Percentiles rank a stretch among this genome's conserved stretches.
Conservation (phyloP, 2,113 vertebrate species). For the Spilogale gracilis region DNA sequence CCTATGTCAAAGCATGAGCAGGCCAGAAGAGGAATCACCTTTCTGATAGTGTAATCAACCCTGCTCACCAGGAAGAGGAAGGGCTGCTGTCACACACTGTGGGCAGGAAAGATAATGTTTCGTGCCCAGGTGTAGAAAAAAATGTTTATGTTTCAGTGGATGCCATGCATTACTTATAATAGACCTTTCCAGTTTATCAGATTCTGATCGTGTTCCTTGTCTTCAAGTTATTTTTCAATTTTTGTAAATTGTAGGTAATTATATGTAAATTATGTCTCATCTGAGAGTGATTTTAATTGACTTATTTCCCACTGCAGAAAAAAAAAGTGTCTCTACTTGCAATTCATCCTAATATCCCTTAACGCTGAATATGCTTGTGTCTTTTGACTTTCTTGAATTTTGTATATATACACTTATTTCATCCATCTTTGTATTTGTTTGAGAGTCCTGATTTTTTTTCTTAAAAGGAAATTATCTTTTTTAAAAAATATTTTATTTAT, state of each 20-base stretch:
- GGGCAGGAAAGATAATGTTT: neutral
- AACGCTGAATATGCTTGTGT: neutral
- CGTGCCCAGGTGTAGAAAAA: neutral
- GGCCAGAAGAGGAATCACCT: neutral
- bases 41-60: neutral
- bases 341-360: neutral
- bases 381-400: neutral
- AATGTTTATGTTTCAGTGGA: neutral
- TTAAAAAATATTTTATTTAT: too few relatives aligned
- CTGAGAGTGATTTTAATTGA: neutral
- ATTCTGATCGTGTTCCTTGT: neutral
- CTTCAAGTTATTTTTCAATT: neutral
- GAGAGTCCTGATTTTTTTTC: neutral
- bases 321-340: neutral
- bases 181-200: neutral
- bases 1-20: neutral
- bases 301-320: neutral
- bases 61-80: neutral
- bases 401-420: neutral
- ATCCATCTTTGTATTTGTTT: neutral
- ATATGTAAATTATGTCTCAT: neutral
- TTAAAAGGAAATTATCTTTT: neutral
- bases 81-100: neutral
- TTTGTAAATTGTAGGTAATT: neutral
- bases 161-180: neutral